Conservation (phyloP, 2,888 invertebrate genomes). For the Drosophila nr. perissopoda region DNA sequence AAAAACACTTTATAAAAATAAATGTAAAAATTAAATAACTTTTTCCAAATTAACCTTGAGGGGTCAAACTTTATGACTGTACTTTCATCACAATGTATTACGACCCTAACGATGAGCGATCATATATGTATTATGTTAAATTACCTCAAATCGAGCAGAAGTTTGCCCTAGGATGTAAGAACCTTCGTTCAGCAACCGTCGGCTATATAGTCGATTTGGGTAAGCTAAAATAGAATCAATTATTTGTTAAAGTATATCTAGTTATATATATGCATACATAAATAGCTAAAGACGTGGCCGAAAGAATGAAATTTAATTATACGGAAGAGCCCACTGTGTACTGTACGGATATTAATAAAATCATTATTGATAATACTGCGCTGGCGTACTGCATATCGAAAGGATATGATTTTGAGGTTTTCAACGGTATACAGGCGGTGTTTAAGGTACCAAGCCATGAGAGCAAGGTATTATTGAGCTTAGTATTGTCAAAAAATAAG, state of each 20-base stretch:
- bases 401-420: constrained; percentile 30
- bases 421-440: constrained; percentile 10
- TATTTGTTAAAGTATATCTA: background rate
- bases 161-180: constrained; percentile 31
- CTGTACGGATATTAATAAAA: constrained; percentile 25
- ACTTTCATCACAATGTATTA: constrained; percentile 11
- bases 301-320: background rate
- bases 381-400: constrained; percentile 27
- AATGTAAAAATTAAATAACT: no score
- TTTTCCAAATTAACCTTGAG: background rate
- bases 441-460: no score
- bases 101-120: constrained; percentile 8
- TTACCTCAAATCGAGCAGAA: constrained; percentile 18
- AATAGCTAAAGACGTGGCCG: constrained; percentile 29
- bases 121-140: constrained; percentile 28
- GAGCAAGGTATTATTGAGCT: background rate
- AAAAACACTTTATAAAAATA: background rate
- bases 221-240: constrained; percentile 4
- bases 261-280: background rate
- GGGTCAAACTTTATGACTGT: background rate
- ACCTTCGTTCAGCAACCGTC: constrained; percentile 16
- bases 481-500: background rate
- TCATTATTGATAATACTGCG: constrained; percentile 28
- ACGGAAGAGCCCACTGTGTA: constrained; percentile 24
- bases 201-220: constrained; percentile 28